These are phyloP conservation scores for Phyllopteryx taeniolatus DNA, from an alignment of 2,113 vertebrate genomes.

Conservation along the genomic window DNA sequence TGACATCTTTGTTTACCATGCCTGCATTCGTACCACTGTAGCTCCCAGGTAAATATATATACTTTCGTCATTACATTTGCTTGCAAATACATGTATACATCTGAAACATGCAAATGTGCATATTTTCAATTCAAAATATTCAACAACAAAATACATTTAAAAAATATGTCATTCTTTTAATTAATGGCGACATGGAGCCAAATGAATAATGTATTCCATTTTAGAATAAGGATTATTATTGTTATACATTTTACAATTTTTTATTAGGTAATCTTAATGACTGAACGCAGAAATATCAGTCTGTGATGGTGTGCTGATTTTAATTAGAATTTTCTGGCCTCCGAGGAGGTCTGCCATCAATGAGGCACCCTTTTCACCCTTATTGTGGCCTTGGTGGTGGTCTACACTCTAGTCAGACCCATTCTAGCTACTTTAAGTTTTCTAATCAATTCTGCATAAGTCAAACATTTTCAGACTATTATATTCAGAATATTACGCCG, in stretches of 20 bases:
- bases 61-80: constrained; percentile 3
- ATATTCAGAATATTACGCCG: background rate
- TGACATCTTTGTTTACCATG: constrained; percentile 61
- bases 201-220: too few species aligned
- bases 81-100: background rate
- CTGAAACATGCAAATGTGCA: background rate
- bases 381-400: too few species aligned
- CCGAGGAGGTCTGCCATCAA: background rate
- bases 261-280: background rate
- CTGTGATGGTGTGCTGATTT: background rate
- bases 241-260: background rate
- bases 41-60: constrained; percentile 8
- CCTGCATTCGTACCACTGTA: constrained; percentile 12
- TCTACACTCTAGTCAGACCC: too few species aligned
- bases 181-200: too few species aligned
- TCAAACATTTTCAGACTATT: background rate
- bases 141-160: too few species aligned
- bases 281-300: background rate
- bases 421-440: too few species aligned
- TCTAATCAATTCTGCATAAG: background rate
- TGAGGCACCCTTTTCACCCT: too few species aligned
- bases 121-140: background rate
- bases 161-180: too few species aligned
- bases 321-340: background rate
- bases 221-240: background rate